Evolutionary conservation across 2,888 invertebrate species (phyloP), one percentile per base, ranked within the genome.

Genomic region (Diogma glabrata): DNA sequence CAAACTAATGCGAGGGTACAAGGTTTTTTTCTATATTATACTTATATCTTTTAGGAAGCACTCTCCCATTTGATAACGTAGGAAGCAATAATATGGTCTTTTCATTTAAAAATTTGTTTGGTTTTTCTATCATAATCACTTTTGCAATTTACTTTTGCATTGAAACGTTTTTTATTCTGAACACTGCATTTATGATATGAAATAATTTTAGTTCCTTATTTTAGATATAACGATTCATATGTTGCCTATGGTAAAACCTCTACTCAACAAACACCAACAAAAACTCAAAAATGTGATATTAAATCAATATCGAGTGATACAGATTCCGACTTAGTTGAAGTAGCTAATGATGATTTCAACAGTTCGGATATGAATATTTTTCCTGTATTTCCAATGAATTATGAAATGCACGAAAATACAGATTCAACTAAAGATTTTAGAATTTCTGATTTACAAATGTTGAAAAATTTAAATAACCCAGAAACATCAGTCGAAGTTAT

Each of bases 401-500:
- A 20, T 4, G 7, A 33, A 22, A 43, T n/a, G 23, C 17, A 14
- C 14, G 46, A 49, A n/a, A 49, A 16, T 3, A 30, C 33, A 4
- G 45, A 49, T 17, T 2, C 16, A 4, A 17, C 47, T 19, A 30
- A 47, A 40, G 50, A 51, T n/a, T 33, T 49, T 26, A 38, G 24
- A 16, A 20, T 47, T 9, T 24, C 43, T 19, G 45, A 49, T 40
- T 23, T 52, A 28, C n/a, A 30, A 20, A 10, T 49, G 12, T 12
- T 51, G 14, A 47, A 36, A 22, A 40, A 48, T 6, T 8, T 9
- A 38, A 48, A 16, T 20, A 28, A 14, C 10, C 9, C 50, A 40
- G 49, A 47, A 14, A 23, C 16, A 33, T 9, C 51, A 28, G 57
- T 60, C 14, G 70, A 74, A 60, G 67, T 76, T 52, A 59, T 69